A percentile compares a stretch with the other conserved stretches of the same genome.
Conservation (phyloP, 1,140 invertebrate genomes). For the Temnothorax longispinosus region DNA sequence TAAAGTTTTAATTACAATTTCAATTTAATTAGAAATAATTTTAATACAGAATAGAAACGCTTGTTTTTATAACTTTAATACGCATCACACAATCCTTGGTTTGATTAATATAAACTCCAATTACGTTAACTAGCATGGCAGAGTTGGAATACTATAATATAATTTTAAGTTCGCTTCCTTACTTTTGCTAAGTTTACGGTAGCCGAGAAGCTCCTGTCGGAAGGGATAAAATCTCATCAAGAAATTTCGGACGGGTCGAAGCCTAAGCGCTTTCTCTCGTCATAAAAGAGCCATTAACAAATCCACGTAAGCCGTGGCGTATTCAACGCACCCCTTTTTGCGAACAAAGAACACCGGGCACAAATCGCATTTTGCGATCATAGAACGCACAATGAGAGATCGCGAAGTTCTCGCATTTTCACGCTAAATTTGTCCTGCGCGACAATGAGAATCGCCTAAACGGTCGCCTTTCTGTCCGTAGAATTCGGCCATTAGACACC, state of each 20-base stretch:
- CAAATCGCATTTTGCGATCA: constrained; percentile 52
- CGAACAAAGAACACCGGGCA: constrained; percentile 25
- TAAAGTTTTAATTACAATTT: constrained; percentile 7
- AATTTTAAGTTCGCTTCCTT: constrained; percentile 33
- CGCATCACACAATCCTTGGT: background rate
- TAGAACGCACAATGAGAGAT: constrained; percentile 41
- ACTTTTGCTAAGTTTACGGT: constrained; percentile 13
- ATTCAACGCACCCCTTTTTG: constrained; percentile 29
- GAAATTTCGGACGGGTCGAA: constrained; percentile 27
- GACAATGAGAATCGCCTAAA: constrained; percentile 69
- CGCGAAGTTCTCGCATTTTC: constrained; percentile 75
- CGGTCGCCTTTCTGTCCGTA: constrained; percentile 71
- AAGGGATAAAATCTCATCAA: constrained; percentile 32
- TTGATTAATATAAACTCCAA: constrained; percentile 40
- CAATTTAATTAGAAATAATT: constrained; percentile 4
- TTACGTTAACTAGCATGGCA: constrained; percentile 15
- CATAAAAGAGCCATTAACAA: constrained; percentile 55
- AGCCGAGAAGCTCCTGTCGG: background rate
- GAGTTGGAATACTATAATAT: background rate
- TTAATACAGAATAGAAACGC: background rate
- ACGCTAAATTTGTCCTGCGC: constrained; percentile 75
- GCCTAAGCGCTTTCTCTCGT: constrained; percentile 13
- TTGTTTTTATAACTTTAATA: constrained; percentile 27
- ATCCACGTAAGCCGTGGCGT: constrained; percentile 36
- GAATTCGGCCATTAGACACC: constrained; percentile 74